Base-by-base conservation (phyloP, 2,797 vertebrate species). In the Darevskia nairensis region DNA sequence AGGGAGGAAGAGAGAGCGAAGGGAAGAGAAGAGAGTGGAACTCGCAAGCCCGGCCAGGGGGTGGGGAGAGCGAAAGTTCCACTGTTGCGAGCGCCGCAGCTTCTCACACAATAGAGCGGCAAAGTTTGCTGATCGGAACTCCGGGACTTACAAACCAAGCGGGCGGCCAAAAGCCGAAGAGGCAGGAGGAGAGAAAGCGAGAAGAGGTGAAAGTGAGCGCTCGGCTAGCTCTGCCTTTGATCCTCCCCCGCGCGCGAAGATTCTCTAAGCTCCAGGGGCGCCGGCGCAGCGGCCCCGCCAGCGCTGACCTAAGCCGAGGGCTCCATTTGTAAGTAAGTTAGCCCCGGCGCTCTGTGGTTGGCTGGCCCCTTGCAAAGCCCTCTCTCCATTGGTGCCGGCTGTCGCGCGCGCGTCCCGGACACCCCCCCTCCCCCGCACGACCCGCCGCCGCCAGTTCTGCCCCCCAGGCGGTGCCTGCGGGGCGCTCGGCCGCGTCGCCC, bases 81-180 rank as follows among this genome's bases (percentile, higher is more conserved):
- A 41, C 92, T 86, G 82, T 81, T 77, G 80, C 90, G 87, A 35
- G 77, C 83, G 88, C 91, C 89, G 86, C 90, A 88, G 92, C 93
- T 87, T 79, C 89, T 87, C 87, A 88, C 92, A 92, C 92, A 91
- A 91, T 85, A 93, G 92, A 90, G 88, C 91, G 90, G 88, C 90
- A 80, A 91, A 94, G 93, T 93, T 55, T 84, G 84, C 90, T 66
- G 92, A 82, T 27, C 86, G 82, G 90, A 89, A 92, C 89, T 87
- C 68, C 86, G 89, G 93, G 92, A 92, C 91, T 94, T 94, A 89
- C 94, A 92, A 92, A 92, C 83, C 88, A 94, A 91, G 92, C 77
- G 46, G 82, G 78, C 21, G 78, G 1, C 1, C 75, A 6, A 35
- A 25, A 44, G 25, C 76, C 39, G 61, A 7, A 44, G 39, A 21